Percentiles rank a stretch among this genome's conserved stretches.
Conservation (phyloP, 2,888 invertebrate genomes). For the Bimastos eiseni region DNA sequence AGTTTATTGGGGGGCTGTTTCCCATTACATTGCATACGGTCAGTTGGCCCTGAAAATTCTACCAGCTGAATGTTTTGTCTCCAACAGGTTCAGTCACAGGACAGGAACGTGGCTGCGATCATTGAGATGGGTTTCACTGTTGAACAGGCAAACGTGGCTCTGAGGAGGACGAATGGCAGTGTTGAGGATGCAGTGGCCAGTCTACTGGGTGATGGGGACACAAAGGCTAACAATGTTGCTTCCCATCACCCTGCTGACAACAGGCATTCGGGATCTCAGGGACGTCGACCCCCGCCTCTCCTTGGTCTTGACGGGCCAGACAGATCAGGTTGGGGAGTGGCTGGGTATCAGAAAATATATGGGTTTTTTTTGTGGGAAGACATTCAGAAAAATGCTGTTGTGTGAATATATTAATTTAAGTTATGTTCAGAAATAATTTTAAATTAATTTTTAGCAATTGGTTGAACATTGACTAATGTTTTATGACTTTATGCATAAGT, state of each 20-base stretch:
- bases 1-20: no score
- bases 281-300: not conserved
- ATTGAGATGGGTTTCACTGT: slow-evolving; percentile 78
- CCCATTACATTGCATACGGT: not conserved
- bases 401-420: not conserved
- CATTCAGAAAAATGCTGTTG: not conserved
- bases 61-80: not conserved
- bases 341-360: not conserved
- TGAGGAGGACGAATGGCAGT: slow-evolving; percentile 74
- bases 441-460: no score
- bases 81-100: slow-evolving; percentile 39
- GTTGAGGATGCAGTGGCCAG: slow-evolving; percentile 63
- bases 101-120: slow-evolving; percentile 67
- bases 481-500: not conserved
- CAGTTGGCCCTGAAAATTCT: not conserved
- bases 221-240: not conserved
- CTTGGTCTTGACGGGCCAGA: not conserved
- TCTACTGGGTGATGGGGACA: slow-evolving; percentile 45
- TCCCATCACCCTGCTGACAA: not conserved
- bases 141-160: slow-evolving; percentile 76
- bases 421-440: no score
- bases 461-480: no score
- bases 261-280: not conserved
- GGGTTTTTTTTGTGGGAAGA: not conserved
- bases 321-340: not conserved